phyloP scores from a whole-genome alignment of 2,888 invertebrate genomes.

The Baronia brevicornis region DNA sequence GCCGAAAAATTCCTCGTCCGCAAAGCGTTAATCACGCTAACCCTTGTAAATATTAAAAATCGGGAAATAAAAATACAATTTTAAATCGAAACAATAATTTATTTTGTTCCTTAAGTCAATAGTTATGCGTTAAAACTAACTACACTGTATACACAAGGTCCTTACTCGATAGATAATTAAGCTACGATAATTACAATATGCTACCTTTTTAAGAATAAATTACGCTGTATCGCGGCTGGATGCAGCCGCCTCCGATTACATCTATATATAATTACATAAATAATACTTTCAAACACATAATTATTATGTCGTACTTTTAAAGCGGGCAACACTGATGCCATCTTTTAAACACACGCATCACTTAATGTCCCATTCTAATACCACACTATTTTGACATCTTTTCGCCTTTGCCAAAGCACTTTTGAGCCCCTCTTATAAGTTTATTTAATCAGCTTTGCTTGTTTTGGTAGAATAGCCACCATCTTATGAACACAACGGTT shows the following conservation, averaged over 20 bases:
- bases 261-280: slow-evolving; percentile 31
- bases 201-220: slow-evolving; percentile 42
- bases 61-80: slow-evolving; percentile 23
- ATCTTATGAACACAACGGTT: too few species aligned
- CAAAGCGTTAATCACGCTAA: too few species aligned
- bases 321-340: slow-evolving; percentile 7
- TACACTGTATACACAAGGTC: slow-evolving; percentile 62
- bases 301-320: slow-evolving; percentile 15
- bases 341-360: too few species aligned
- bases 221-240: slow-evolving; percentile 16
- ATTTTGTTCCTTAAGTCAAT: slow-evolving; percentile 61
- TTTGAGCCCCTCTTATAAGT: too few species aligned
- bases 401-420: too few species aligned
- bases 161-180: slow-evolving; percentile 35
- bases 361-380: too few species aligned
- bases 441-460: too few species aligned
- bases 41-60: neutral
- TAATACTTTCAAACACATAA: slow-evolving; percentile 40
- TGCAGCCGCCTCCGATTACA: slow-evolving; percentile 9
- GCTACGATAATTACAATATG: slow-evolving; percentile 46
- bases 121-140: slow-evolving; percentile 56
- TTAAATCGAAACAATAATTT: slow-evolving; percentile 70
- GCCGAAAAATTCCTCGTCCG: too few species aligned
- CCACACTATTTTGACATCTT: too few species aligned
- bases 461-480: too few species aligned